Conservation (phyloP, 2,113 vertebrate genomes). For the Falcunculus frontatus region DNA sequence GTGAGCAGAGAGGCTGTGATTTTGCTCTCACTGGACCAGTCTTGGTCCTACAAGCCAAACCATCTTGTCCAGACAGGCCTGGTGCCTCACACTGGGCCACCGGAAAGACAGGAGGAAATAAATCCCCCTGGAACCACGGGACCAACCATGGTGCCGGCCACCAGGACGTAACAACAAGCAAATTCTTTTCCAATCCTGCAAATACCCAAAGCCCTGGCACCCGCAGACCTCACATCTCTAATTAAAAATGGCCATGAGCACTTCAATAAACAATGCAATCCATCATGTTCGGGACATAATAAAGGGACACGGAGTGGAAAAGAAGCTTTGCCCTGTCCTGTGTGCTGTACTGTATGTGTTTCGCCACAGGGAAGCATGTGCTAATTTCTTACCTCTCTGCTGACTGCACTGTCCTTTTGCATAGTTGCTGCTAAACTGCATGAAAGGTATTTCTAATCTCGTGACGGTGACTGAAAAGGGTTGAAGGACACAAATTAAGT, state of each 20-base stretch:
- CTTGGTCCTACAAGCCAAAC: not conserved
- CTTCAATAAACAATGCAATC: conserved; percentile 72
- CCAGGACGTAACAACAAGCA: conserved; percentile 41
- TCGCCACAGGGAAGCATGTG: conserved; percentile 3
- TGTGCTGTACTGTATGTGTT: conserved; percentile 27
- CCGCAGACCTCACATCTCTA: conserved; percentile 70
- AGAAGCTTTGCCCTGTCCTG: conserved; percentile 50
- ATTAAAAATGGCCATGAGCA: conserved; percentile 70
- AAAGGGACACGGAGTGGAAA: conserved; percentile 43
- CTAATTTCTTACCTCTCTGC: conserved; percentile 59
- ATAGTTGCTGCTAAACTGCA: conserved; percentile 71
- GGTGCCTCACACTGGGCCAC: not conserved
- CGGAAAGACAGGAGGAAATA: conserved; percentile 64
- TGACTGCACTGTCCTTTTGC: conserved; percentile 66
- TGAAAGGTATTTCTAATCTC: conserved; percentile 77
- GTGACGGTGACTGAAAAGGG: conserved; percentile 68
- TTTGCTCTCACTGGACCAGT: not conserved
- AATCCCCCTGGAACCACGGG: conserved; percentile 59
- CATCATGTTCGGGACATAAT: conserved; percentile 69
- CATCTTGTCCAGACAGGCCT: not conserved
- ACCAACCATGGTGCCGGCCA: conserved; percentile 50
- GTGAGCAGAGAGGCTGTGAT: not conserved
- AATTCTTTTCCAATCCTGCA: conserved; percentile 70
- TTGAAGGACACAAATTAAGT: conserved; percentile 75
- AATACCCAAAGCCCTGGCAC: conserved; percentile 69